Conservation (phyloP, 2,113 vertebrate species). For the Todiramphus chloris region DNA sequence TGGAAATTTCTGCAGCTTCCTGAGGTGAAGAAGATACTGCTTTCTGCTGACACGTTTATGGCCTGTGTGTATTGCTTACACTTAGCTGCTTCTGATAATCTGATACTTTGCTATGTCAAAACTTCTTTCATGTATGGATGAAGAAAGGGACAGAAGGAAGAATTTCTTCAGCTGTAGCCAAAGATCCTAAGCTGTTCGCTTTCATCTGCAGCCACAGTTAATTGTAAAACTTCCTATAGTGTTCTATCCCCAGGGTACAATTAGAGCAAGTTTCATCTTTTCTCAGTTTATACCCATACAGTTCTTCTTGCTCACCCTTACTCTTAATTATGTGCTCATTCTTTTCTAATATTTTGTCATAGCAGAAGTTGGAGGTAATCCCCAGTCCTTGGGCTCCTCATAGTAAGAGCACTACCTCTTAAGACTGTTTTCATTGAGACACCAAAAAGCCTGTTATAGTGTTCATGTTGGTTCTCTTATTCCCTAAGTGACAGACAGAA, state of each 20-base stretch:
- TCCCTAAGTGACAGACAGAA: not conserved
- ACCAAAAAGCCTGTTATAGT: not conserved
- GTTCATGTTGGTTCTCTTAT: not conserved
- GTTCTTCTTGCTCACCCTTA: not conserved
- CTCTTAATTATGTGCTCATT: not conserved
- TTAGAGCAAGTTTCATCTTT: conserved; percentile 33
- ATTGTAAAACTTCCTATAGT: conserved; percentile 46
- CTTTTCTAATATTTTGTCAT: not conserved
- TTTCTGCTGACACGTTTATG: conserved; percentile 1
- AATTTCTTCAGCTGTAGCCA: conserved; percentile 61
- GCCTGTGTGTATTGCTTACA: conserved; percentile 34
- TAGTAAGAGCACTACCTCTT: not conserved
- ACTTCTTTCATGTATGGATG: conserved; percentile 57
- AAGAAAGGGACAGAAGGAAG: conserved; percentile 46
- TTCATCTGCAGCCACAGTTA: conserved; percentile 46
- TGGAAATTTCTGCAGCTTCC: conserved; percentile 2
- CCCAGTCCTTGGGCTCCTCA: not conserved
- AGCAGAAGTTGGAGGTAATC: not conserved
- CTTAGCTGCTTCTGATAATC: conserved; percentile 53
- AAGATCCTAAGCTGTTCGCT: conserved; percentile 40
- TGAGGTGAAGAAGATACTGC: not conserved
- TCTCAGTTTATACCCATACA: not conserved
- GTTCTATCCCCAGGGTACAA: conserved; percentile 32
- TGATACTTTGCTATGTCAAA: conserved; percentile 61
- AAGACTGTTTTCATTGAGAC: not conserved